Percentiles rank a stretch among this genome's conserved stretches.
phyloP scores from a whole-genome alignment of 2,888 invertebrate species.

The Operophtera brumata region DNA sequence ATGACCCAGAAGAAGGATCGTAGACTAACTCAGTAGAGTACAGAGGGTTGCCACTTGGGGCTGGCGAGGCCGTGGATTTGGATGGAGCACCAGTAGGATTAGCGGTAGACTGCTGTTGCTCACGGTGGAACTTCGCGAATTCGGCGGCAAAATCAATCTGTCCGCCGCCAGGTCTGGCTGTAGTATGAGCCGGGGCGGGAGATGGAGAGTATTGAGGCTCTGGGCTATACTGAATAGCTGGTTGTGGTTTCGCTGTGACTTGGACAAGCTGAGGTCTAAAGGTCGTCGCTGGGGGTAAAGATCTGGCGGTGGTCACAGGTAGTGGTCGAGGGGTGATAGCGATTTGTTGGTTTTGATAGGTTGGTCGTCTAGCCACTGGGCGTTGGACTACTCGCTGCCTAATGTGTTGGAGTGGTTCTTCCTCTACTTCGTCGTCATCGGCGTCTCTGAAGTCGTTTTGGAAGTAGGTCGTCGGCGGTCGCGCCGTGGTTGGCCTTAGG shows the following conservation, averaged over 20 bases:
- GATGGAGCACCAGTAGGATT: slow-evolving; percentile 50
- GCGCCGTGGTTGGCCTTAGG: slow-evolving; percentile 70
- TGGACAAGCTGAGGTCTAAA: slow-evolving; percentile 83
- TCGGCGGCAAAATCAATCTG: slow-evolving; percentile 87
- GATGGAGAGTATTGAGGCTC: slow-evolving; percentile 55
- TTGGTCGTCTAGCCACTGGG: slow-evolving; percentile 64
- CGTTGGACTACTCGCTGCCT: slow-evolving; percentile 74
- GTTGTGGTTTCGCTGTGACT: slow-evolving; percentile 79
- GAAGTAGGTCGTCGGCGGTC: slow-evolving; percentile 85
- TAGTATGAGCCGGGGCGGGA: slow-evolving; percentile 56
- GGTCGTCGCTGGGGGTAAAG: slow-evolving; percentile 83
- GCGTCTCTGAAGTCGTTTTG: slow-evolving; percentile 86
- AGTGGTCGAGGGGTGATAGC: slow-evolving; percentile 82
- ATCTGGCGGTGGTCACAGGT: slow-evolving; percentile 70
- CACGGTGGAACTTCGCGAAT: slow-evolving; percentile 86
- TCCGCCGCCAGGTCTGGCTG: slow-evolving; percentile 53
- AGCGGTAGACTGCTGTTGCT: slow-evolving; percentile 80
- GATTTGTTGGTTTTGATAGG: slow-evolving; percentile 76
- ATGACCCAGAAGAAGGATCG: slow-evolving; percentile 88
- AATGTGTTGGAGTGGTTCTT: slow-evolving; percentile 73
- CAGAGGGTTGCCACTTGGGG: slow-evolving; percentile 81
- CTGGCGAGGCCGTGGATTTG: slow-evolving; percentile 59
- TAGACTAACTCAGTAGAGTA: slow-evolving; percentile 89
- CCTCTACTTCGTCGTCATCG: slow-evolving; percentile 82
- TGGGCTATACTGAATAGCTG: slow-evolving; percentile 73